These are phyloP conservation scores for Malurus elegans DNA, from an alignment of 2,113 vertebrate species.

Conservation along the genomic window DNA sequence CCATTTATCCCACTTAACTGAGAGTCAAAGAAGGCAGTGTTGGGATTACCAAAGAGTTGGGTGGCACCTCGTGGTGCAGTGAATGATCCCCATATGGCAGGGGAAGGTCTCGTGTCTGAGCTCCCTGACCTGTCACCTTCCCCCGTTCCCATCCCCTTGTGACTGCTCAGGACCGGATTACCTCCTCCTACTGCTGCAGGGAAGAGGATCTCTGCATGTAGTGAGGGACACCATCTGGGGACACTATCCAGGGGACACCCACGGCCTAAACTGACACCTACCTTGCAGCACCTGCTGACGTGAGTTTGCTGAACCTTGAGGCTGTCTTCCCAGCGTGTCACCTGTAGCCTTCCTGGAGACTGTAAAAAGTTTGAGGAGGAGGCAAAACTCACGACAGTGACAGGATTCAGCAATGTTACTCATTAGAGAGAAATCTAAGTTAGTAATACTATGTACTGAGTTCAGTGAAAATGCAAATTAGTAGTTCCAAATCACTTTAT, in stretches of 20 bases:
- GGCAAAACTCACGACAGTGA: neutral
- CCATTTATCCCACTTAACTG: neutral
- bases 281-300: neutral
- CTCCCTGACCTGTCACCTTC: neutral
- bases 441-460: neutral
- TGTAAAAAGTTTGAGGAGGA: neutral
- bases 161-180: neutral
- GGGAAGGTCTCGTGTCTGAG: neutral
- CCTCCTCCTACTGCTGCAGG: neutral
- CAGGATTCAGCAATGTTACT: neutral
- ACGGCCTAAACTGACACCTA: accelerated
- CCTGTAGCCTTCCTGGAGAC: neutral
- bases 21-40: neutral
- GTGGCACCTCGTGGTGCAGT: neutral
- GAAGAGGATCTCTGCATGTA: neutral
- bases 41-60: neutral
- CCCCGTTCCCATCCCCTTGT: neutral
- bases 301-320: neutral
- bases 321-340: accelerated
- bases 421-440: neutral
- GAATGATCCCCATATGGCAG: neutral
- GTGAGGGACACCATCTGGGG: neutral
- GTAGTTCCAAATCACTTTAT: neutral
- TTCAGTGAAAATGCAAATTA: neutral
- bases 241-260: neutral